Evolutionary conservation across 2,888 invertebrate genomes (phyloP), one percentile per base, ranked within the genome.

Genomic region (Tortricodes alternella): DNA sequence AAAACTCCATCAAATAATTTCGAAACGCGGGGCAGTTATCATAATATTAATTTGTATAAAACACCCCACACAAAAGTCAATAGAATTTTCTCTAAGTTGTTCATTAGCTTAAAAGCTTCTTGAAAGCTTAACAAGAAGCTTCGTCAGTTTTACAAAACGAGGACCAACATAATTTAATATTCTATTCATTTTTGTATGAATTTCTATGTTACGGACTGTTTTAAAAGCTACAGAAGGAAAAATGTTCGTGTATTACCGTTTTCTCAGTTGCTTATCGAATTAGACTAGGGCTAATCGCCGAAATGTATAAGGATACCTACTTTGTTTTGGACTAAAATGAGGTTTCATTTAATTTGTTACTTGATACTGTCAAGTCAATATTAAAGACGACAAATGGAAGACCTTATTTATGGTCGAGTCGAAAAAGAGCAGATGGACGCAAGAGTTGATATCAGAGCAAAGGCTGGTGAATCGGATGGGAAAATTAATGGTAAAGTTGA

Each of bases 21-120:
- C 16, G 23, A 8, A 50, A 21, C 23, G 56, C 34, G n/a, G 32
- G 49, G 29, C 51, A 49, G 56, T 65, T 65, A 65, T 65, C 65
- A 66, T 65, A 66, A 63, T 57, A 71, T 74, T 69, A 72, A 77
- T 74, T 73, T 67, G 57, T 66, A 65, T 63, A 64, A 71, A 77
- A 77, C 68, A 74, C 65, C 65, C 67, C 60, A 67, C 71, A 71
- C 73, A 76, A 70, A 74, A 84, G 85, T 85, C 85, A 83, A 89
- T 88, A 85, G 76, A 63, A 82, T 80, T 82, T 86, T 79, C 83
- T 82, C 74, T 83, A 83, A 87, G 78, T 83, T 79, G 77, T 88
- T 90, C 89, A 89, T 90, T 89, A 89, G 83, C 80, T 87, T 90
- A 86, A 89, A 88, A 89, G 89, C 85, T 81, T 86, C 86, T 88